A percentile compares a stretch with the other conserved stretches of the same genome.
These are phyloP conservation scores for Spodoptera picta DNA, from an alignment of 2,888 invertebrate species.

Conservation along the genomic window DNA sequence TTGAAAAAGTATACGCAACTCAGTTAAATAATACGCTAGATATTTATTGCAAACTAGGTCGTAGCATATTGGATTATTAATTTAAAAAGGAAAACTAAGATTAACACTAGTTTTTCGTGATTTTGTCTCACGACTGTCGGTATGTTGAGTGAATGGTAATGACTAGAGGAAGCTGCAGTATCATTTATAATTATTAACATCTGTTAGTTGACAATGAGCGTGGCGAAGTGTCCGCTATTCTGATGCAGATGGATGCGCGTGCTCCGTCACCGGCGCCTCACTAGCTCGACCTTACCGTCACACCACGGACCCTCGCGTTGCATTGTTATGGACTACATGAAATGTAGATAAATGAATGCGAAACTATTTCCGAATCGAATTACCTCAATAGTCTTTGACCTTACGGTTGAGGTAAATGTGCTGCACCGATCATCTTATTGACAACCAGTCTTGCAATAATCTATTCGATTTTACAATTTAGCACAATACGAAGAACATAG, in stretches of 20 bases:
- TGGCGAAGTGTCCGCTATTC: conserved; percentile 62
- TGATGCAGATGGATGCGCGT: conserved; percentile 71
- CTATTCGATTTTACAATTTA: too few species aligned
- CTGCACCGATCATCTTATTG: conserved; percentile 24
- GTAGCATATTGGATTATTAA: conserved; percentile 4
- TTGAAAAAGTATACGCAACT: neutral
- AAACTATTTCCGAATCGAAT: conserved; percentile 63
- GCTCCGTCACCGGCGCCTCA: conserved; percentile 59
- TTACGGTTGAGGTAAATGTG: conserved; percentile 60
- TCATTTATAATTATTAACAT: conserved; percentile 48
- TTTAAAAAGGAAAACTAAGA: conserved; percentile 11
- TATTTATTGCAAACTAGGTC: neutral
- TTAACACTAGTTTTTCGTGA: conserved; percentile 37
- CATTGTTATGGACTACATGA: conserved; percentile 43
- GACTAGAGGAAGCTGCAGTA: conserved; percentile 42
- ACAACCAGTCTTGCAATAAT: conserved; percentile 7
- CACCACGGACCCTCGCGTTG: conserved; percentile 23
- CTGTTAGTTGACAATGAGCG: conserved; percentile 53
- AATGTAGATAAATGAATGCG: conserved; percentile 52
- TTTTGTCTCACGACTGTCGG: conserved; percentile 46
- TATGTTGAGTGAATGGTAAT: conserved; percentile 35
- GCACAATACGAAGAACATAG: too few species aligned
- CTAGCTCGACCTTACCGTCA: conserved; percentile 45
- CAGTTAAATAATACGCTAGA: conserved; percentile 6
- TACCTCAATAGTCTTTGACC: conserved; percentile 65